phyloP scores from a whole-genome alignment of 2,888 invertebrate genomes.

The Trichopoda pennipes region DNA sequence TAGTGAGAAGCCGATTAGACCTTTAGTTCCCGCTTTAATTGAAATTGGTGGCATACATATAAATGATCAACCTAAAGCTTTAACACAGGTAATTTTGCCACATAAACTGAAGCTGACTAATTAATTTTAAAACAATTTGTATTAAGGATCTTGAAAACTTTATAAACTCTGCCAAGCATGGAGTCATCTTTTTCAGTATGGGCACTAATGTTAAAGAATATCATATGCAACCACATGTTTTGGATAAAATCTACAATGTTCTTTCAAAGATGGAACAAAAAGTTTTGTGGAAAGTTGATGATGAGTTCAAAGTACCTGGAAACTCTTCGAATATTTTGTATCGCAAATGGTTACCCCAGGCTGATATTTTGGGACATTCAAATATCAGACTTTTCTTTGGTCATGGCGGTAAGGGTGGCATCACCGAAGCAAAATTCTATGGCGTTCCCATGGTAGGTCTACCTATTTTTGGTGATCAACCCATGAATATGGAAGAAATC shows the following conservation, averaged over 20 bases:
- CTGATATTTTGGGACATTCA: constrained; percentile 83
- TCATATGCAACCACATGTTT: constrained; percentile 81
- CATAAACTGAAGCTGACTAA: not conserved
- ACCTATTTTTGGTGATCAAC: constrained; percentile 72
- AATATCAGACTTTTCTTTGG: constrained; percentile 83
- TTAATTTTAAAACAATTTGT: not conserved
- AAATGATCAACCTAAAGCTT: constrained; percentile 70
- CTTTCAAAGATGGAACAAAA: constrained; percentile 83
- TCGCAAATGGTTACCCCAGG: constrained; percentile 85
- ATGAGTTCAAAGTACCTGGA: constrained; percentile 76
- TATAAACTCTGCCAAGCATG: constrained; percentile 77
- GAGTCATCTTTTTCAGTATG: constrained; percentile 80
- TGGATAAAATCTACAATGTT: constrained; percentile 82
- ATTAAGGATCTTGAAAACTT: constrained; percentile 75
- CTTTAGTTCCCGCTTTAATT: constrained; percentile 75
- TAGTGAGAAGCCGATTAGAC: constrained; percentile 75
- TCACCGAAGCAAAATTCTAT: constrained; percentile 83
- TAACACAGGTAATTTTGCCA: constrained; percentile 69
- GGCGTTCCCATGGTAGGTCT: constrained; percentile 81
- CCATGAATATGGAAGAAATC: constrained; percentile 84
- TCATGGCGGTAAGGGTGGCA: constrained; percentile 84
- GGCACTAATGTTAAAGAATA: constrained; percentile 79
- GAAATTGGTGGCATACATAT: constrained; percentile 79
- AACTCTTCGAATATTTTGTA: constrained; percentile 78
- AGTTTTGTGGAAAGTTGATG: constrained; percentile 85